Conservation (phyloP, 2,888 invertebrate species). For the Cheilosia vulpina region DNA sequence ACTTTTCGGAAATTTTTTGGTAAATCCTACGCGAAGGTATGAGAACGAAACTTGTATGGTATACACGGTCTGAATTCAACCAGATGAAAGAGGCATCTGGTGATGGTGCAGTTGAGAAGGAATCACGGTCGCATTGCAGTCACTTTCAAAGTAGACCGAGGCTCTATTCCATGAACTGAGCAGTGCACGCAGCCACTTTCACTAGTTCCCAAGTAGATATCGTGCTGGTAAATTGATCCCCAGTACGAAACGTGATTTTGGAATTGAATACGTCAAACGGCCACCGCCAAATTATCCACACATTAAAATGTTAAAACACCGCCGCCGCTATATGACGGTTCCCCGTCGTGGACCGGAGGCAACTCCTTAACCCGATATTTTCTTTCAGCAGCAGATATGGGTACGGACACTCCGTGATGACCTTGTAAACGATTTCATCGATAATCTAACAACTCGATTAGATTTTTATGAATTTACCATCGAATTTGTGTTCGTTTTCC, state of each 20-base stretch:
- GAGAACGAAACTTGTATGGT: too few relatives aligned
- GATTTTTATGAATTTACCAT: conserved; percentile 71
- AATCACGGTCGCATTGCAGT: neutral
- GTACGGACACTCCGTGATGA: conserved; percentile 38
- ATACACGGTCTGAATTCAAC: too few relatives aligned
- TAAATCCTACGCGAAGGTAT: too few relatives aligned
- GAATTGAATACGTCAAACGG: conserved; percentile 16
- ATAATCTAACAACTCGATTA: conserved; percentile 72
- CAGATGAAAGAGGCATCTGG: too few relatives aligned
- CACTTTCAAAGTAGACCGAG: neutral
- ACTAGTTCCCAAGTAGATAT: conserved; percentile 9
- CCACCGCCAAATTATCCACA: conserved; percentile 59
- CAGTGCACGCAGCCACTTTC: conserved; percentile 30
- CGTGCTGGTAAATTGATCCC: conserved; percentile 2
- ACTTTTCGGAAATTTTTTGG: too few relatives aligned
- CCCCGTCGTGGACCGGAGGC: conserved; percentile 37
- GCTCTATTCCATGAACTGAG: neutral
- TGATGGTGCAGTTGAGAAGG: too few relatives aligned
- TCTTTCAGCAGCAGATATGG: neutral
- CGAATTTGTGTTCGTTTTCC: neutral
- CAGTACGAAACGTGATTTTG: conserved; percentile 20
- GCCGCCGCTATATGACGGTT: conserved; percentile 35
- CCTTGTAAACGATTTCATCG: conserved; percentile 72
- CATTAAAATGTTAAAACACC: conserved; percentile 52
- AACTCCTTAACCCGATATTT: conserved; percentile 23